Evolutionary conservation across 1,140 invertebrate genomes (phyloP).

Genomic region (Aphelenchoides fujianensis): DNA sequence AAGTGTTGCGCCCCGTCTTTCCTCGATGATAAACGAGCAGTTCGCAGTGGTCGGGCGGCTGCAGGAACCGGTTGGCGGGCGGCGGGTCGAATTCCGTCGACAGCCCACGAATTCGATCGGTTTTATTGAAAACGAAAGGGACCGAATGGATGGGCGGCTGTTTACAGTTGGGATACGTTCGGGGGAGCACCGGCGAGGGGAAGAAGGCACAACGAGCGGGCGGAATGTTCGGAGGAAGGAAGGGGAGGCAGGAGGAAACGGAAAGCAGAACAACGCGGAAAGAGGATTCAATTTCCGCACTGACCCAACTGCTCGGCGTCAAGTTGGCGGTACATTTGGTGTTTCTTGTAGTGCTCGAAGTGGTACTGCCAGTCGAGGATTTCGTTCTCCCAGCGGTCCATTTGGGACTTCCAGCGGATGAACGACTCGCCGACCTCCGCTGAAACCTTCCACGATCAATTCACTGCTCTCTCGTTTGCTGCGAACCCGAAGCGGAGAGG

Average conservation of each 20-base stretch:
- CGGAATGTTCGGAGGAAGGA: neutral
- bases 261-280: neutral
- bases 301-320: slow-evolving; percentile 28
- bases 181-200: neutral
- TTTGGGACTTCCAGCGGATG: slow-evolving; percentile 65
- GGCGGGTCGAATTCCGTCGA: neutral
- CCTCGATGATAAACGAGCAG: neutral
- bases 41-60: too few relatives aligned
- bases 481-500: slow-evolving; percentile 68
- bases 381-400: slow-evolving; percentile 65
- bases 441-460: slow-evolving; percentile 37
- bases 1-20: too few relatives aligned
- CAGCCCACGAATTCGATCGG: too few relatives aligned
- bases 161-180: neutral
- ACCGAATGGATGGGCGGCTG: neutral
- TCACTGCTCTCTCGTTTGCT: too few relatives aligned
- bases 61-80: neutral
- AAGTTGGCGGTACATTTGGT: slow-evolving; percentile 46
- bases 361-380: slow-evolving; percentile 66
- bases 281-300: neutral
- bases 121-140: neutral
- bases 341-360: slow-evolving; percentile 63
- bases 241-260: neutral
- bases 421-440: slow-evolving; percentile 64
- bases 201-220: too few relatives aligned